phyloP scores from a whole-genome alignment of 2,888 invertebrate species.

The Theristus sp. region DNA sequence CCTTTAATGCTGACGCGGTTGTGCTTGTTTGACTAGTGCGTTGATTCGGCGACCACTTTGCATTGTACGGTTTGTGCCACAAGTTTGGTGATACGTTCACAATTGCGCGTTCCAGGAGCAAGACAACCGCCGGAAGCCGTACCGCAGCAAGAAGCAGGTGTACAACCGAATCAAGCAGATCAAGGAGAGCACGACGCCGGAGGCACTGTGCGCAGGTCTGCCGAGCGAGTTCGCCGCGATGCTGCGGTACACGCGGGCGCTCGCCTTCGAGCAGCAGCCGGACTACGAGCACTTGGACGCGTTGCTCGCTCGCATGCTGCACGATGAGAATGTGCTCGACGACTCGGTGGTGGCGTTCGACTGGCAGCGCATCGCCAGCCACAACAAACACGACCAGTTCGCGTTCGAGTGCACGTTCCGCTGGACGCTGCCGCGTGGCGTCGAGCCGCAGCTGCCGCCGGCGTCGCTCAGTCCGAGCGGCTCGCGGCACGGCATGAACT shows the following conservation, averaged over 20 bases:
- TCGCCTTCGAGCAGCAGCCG: background rate
- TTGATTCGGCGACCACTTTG: too few relatives aligned
- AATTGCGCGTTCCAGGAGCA: background rate
- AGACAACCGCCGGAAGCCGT: background rate
- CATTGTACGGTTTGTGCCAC: too few relatives aligned
- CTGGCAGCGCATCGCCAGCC: background rate
- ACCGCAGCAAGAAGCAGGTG: conserved; percentile 8
- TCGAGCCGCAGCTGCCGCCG: background rate
- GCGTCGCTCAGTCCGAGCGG: background rate
- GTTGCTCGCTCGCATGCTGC: background rate
- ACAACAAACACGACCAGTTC: background rate
- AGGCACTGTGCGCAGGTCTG: conserved; percentile 12
- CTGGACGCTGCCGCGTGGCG: background rate
- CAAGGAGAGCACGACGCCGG: conserved; percentile 14
- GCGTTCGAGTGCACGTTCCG: background rate
- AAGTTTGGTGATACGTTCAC: too few relatives aligned
- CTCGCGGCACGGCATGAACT: background rate
- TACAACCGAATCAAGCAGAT: conserved; percentile 11
- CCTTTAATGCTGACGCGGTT: too few relatives aligned
- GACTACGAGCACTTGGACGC: background rate
- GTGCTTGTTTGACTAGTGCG: too few relatives aligned
- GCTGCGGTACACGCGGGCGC: background rate
- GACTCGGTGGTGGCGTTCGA: background rate
- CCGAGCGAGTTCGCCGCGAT: conserved; percentile 1
- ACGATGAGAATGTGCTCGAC: background rate